These are phyloP conservation scores for Aurelia aurita DNA, from an alignment of 30 jellyfish, hydroid and myxozoan species.

Conservation along the genomic window DNA sequence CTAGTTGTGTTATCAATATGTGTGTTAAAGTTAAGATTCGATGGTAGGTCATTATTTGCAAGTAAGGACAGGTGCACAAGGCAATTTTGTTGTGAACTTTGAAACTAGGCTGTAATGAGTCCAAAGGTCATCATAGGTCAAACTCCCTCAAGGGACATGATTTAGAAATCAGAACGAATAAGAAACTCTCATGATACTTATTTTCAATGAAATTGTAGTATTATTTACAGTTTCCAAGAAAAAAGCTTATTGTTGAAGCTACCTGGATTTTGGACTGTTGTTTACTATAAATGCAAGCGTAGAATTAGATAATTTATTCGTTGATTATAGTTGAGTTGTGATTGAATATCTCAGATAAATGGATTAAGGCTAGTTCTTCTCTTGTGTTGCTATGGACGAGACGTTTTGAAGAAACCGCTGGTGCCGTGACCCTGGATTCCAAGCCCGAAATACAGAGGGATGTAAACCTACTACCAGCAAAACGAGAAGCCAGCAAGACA, in stretches of 20 bases:
- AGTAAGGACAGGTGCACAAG: too few relatives aligned
- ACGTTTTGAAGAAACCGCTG: conserved; percentile 39
- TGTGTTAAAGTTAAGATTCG: too few relatives aligned
- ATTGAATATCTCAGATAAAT: not conserved
- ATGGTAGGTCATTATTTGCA: too few relatives aligned
- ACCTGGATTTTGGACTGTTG: not conserved
- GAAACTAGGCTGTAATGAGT: not conserved
- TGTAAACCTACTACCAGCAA: conserved; percentile 26
- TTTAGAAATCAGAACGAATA: not conserved
- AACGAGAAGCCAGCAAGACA: conserved; percentile 42
- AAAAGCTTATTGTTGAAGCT: not conserved
- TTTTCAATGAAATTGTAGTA: not conserved
- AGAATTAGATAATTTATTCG: not conserved
- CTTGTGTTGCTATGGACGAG: too few relatives aligned
- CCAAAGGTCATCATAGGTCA: not conserved
- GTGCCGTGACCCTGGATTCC: conserved; percentile 66
- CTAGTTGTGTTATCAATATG: too few relatives aligned
- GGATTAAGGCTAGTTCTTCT: not conserved
- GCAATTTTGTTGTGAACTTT: not conserved
- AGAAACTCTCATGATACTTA: not conserved
- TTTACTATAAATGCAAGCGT: not conserved
- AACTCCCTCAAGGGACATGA: not conserved
- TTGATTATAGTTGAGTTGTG: not conserved
- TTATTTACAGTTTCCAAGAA: not conserved
- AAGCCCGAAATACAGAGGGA: too few relatives aligned